These are phyloP conservation scores for Dicentrarchus labrax DNA, from an alignment of 2,113 vertebrate species.

Conservation along the genomic window DNA sequence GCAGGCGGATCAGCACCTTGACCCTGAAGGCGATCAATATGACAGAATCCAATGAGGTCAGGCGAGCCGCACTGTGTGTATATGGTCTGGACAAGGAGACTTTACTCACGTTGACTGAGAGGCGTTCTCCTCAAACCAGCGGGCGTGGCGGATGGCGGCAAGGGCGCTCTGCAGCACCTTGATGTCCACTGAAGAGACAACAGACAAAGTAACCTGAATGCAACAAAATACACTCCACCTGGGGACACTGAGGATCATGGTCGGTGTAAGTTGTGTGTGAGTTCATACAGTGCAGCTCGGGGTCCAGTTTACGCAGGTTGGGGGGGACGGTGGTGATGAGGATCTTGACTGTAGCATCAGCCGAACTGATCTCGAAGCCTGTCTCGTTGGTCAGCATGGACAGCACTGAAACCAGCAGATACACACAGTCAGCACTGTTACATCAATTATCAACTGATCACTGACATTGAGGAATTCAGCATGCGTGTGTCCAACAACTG, in stretches of 20 bases:
- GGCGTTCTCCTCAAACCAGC: slow-evolving; percentile 99
- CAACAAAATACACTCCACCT: too few relatives aligned
- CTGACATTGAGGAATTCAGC: background rate
- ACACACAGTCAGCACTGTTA: slow-evolving; percentile 5
- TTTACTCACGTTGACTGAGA: slow-evolving; percentile 95
- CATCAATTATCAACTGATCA: background rate
- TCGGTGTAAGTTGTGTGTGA: background rate
- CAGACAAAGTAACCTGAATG: too few relatives aligned
- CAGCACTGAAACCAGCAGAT: slow-evolving; percentile 84
- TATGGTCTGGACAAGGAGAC: too few relatives aligned
- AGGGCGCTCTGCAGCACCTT: slow-evolving; percentile 97
- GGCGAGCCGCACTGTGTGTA: accelerated
- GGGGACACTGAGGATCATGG: background rate
- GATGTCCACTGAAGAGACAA: slow-evolving; percentile 91
- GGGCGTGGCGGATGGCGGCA: slow-evolving; percentile 95
- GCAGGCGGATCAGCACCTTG: slow-evolving; percentile 94
- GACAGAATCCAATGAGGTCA: background rate
- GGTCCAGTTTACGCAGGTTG: slow-evolving; percentile 96
- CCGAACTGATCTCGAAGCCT: slow-evolving; percentile 96
- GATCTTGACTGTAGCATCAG: slow-evolving; percentile 96
- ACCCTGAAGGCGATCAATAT: slow-evolving; percentile 81
- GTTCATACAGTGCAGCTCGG: slow-evolving; percentile 92
- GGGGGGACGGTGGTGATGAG: slow-evolving; percentile 97
- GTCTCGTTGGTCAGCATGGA: slow-evolving; percentile 98
- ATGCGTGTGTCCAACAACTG: background rate